Evolutionary conservation across 2,888 invertebrate genomes (phyloP), one percentile per base, ranked within the genome.

Genomic region (Bursaphelenchus okinawaensis): DNA sequence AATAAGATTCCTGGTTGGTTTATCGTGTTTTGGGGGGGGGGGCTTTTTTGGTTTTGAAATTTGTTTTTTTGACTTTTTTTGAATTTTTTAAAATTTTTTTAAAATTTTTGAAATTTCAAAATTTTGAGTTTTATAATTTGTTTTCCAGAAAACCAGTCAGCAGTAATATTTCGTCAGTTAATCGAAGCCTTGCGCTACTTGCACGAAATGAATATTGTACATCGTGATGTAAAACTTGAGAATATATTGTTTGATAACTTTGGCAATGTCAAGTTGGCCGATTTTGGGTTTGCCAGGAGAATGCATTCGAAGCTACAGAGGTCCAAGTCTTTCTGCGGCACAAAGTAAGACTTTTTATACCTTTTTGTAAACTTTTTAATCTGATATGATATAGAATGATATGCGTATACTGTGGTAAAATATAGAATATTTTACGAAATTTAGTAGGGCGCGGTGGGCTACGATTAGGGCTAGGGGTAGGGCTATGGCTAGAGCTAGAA

Each of bases 171-270:
- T 68, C 73, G 77, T 16, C 78, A 78, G 54, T 57, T 78, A 3
- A 69, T 73, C 52, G 78, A 78, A 61, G 78, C 75, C 2, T 57
- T 78, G 16, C 55, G 75, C 28, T 78, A 76, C 57, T 63, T 78
- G 8, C 77, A 78, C 63, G 65, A 64, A 20, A 64, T 58, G 19
- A 20, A 29, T 16, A 52, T 72, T 40, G 71, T 60, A 16, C 72
- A 72, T 56, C 55, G 72, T 27, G 69, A 71, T 52, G 62, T 69
- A 24, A 68, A 69, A 22, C 51, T 68, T 12, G 65, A 77, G 61
- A 78, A 78, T 61, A 73, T 78, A 26, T 63, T 78, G 55, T 64
- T 78, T 27, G 75, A 75, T 55, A 63, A 65, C 8, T 74, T 75
- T 57, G 72, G 74, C n/a, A 76, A 78, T 64, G 54, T 78, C 23